Base-by-base conservation (phyloP, 2,113 vertebrate species). In the Hipposideros armiger region DNA sequence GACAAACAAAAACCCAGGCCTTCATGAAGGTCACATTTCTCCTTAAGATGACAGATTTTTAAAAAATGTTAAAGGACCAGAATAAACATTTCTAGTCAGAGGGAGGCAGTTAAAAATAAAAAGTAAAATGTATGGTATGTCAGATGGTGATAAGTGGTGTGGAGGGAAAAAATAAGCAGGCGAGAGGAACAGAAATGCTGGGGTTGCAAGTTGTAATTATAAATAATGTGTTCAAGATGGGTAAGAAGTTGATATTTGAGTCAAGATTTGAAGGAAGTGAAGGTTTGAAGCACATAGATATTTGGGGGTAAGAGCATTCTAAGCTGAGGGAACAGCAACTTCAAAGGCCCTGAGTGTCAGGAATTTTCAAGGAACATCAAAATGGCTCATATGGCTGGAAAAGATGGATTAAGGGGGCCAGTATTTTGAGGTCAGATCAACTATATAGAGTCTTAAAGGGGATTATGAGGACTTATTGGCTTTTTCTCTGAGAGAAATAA, bases 281-380 rank as follows among this genome's bases (percentile, higher is more conserved):
- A 69, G 40, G 42, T 60, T 60, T 58, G 58, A 88, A 83, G 62
- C 36, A 70, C 22, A 17, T 26, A 5, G 56, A 15, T 62, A 54
- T 76, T n/a, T 45, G 28, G 20, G 58, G 58, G 26, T 32, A 85
- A 67, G 56, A 58, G 11, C 32, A 24, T 20, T 81, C 56, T 62
- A 87, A 94, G 45, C 4, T 62, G 78, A 52, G 36, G 30, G 7
- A 69, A 64, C 28, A 80, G 50, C 20, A 76, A 74, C 17, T 80
- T 85, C n/a, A 47, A 47, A 47, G 47, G 11, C 47, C 47, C 58
- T 50, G 45, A 19, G 40, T 70, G 47, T 47, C 47, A 22, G 47
- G 36, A 73, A 83, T 22, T 96, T 90, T 93, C 45, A 87, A 45
- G 73, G 32, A 83, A 70, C 84, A 77, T 66, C 82, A 66, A 87